phyloP scores from a whole-genome alignment of 2,113 vertebrate genomes.

The Pollachius pollachius region DNA sequence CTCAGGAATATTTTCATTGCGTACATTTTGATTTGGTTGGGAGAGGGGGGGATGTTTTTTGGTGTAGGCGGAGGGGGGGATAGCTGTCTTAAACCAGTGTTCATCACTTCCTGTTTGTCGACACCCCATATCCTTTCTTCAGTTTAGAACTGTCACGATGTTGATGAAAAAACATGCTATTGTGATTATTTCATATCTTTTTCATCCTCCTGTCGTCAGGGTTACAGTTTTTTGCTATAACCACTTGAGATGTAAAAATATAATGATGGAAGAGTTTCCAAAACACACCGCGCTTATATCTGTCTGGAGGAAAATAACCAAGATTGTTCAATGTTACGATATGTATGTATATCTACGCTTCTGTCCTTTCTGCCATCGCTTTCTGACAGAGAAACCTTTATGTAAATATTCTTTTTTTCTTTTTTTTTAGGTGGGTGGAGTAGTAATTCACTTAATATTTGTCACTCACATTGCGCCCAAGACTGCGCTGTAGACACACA shows the following conservation, averaged over 20 bases:
- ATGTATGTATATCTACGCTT: conserved; percentile 34
- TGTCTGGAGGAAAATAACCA: conserved; percentile 10
- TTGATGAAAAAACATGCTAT: conserved; percentile 71
- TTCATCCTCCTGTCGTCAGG: conserved; percentile 54
- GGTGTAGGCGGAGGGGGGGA: too few relatives aligned
- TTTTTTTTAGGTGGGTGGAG: conserved; percentile 33
- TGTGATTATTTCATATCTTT: conserved; percentile 36
- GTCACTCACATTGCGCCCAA: conserved; percentile 29
- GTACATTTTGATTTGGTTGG: conserved; percentile 22
- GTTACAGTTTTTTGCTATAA: neutral
- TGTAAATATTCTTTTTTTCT: conserved; percentile 14
- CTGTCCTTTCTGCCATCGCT: conserved; percentile 27
- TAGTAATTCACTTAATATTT: conserved; percentile 29
- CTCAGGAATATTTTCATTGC: conserved; percentile 71
- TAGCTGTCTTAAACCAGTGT: conserved; percentile 19
- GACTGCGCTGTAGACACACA: conserved; percentile 29
- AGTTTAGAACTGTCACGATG: conserved; percentile 63
- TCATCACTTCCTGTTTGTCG: conserved; percentile 51
- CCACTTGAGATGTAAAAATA: conserved; percentile 40
- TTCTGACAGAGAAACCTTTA: conserved; percentile 34
- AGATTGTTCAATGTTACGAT: conserved; percentile 27
- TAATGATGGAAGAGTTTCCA: conserved; percentile 14
- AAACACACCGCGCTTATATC: conserved; percentile 26
- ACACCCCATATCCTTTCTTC: conserved; percentile 58
- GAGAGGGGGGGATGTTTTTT: too few relatives aligned